A percentile compares a stretch with the other conserved stretches of the same genome.
phyloP scores from a whole-genome alignment of 1,140 invertebrate species.

The Solenopsis fugax region DNA sequence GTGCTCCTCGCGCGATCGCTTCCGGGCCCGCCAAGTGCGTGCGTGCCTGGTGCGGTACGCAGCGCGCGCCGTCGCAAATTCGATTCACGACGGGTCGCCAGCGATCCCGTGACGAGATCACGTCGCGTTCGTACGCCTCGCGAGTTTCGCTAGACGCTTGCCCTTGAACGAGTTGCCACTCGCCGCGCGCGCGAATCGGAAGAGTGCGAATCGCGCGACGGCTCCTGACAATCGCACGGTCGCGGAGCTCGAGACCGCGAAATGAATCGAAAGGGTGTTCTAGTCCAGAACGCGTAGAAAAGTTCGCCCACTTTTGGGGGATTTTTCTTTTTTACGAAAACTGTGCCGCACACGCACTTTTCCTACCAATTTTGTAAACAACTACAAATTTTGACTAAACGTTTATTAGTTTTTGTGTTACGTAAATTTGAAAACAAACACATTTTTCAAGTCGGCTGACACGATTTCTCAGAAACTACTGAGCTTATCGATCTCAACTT shows the following conservation, averaged over 20 bases:
- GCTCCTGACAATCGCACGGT: background rate
- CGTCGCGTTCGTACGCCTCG: background rate
- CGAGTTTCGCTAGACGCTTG: background rate
- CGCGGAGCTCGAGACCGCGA: background rate
- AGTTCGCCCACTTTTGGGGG: too few relatives aligned
- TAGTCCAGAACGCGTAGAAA: too few relatives aligned
- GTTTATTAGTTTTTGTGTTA: too few relatives aligned
- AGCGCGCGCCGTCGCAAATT: background rate
- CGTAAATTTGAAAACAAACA: too few relatives aligned
- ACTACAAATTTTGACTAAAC: too few relatives aligned
- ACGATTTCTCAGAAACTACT: too few relatives aligned
- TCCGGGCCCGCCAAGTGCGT: conserved; percentile 17
- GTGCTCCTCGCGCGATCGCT: conserved; percentile 48
- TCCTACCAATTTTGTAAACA: too few relatives aligned
- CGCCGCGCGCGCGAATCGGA: background rate
- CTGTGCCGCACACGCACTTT: too few relatives aligned
- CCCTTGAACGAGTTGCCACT: background rate
- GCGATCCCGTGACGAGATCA: background rate
- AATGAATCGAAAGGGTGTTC: too few relatives aligned
- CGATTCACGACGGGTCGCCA: background rate
- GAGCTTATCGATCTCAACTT: too few relatives aligned
- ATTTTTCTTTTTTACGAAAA: too few relatives aligned
- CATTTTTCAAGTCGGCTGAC: too few relatives aligned
- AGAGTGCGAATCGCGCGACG: background rate
- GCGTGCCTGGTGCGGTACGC: conserved; percentile 13